Conservation (phyloP, 2,113 vertebrate genomes). For the Ardeotis arabs region DNA sequence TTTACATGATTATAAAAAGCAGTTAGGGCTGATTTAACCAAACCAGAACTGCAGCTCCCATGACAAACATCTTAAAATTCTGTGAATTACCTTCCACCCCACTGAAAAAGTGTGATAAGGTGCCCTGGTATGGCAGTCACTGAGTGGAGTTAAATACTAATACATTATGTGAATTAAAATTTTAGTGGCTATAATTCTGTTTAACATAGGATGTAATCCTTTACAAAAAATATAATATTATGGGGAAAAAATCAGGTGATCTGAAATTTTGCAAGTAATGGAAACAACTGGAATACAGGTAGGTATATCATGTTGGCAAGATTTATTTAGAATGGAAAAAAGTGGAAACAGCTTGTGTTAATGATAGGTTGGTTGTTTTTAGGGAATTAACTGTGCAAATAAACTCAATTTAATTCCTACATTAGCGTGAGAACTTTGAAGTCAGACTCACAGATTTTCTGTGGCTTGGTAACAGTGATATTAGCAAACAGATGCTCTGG, state of each 20-base stretch:
- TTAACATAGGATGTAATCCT: background rate
- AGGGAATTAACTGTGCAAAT: constrained; percentile 66
- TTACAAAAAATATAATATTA: background rate
- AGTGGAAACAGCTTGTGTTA: background rate
- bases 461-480: constrained; percentile 48
- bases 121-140: background rate
- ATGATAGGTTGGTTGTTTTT: constrained; percentile 41
- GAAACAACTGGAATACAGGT: background rate
- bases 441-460: constrained; percentile 54
- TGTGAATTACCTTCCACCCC: background rate
- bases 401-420: constrained; percentile 65
- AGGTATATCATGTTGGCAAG: background rate
- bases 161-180: background rate
- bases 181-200: background rate
- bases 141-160: background rate
- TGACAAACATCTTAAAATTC: background rate
- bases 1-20: background rate
- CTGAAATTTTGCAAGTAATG: background rate
- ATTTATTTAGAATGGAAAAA: background rate
- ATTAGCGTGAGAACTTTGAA: constrained; percentile 47
- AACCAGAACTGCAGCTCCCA: background rate
- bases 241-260: background rate
- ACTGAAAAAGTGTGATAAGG: background rate
- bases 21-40: background rate
- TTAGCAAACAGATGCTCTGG: constrained; percentile 66